phyloP scores from a whole-genome alignment of 1,140 invertebrate species.

The Tigriopus japonicus region DNA sequence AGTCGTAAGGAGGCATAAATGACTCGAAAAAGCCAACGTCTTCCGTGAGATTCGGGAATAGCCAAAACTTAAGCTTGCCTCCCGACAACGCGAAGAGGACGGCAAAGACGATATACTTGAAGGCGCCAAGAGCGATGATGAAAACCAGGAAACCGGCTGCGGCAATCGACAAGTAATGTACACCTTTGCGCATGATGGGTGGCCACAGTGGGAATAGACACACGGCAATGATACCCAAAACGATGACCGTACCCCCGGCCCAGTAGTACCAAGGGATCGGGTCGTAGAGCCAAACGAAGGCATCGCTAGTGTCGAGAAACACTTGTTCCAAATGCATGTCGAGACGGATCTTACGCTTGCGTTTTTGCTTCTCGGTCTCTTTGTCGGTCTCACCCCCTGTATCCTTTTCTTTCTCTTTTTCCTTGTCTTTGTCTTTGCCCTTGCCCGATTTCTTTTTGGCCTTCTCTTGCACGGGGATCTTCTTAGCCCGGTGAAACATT shows the following conservation, averaged over 20 bases:
- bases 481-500: slow-evolving; percentile 83
- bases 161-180: slow-evolving; percentile 89
- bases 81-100: slow-evolving; percentile 70
- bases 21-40: slow-evolving; percentile 97
- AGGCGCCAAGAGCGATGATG: slow-evolving; percentile 68
- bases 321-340: slow-evolving; percentile 91
- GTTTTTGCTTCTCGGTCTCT: slow-evolving; percentile 22
- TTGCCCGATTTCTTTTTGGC: slow-evolving; percentile 43
- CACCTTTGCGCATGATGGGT: slow-evolving; percentile 63
- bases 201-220: slow-evolving; percentile 98
- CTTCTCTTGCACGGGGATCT: slow-evolving; percentile 55
- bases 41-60: slow-evolving; percentile 92
- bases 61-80: slow-evolving; percentile 84
- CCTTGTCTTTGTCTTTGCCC: slow-evolving; percentile 33
- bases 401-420: slow-evolving; percentile 26
- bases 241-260: slow-evolving; percentile 73
- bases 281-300: slow-evolving; percentile 99
- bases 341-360: slow-evolving; percentile 48
- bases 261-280: slow-evolving; percentile 92
- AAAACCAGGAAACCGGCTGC: slow-evolving; percentile 83
- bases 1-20: slow-evolving; percentile 87
- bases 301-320: slow-evolving; percentile 79
- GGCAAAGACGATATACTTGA: slow-evolving; percentile 78
- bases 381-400: slow-evolving; percentile 20
- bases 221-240: slow-evolving; percentile 74